These are phyloP conservation scores for Hyperoodon ampullatus DNA, from an alignment of 2,113 vertebrate species.

Conservation along the genomic window DNA sequence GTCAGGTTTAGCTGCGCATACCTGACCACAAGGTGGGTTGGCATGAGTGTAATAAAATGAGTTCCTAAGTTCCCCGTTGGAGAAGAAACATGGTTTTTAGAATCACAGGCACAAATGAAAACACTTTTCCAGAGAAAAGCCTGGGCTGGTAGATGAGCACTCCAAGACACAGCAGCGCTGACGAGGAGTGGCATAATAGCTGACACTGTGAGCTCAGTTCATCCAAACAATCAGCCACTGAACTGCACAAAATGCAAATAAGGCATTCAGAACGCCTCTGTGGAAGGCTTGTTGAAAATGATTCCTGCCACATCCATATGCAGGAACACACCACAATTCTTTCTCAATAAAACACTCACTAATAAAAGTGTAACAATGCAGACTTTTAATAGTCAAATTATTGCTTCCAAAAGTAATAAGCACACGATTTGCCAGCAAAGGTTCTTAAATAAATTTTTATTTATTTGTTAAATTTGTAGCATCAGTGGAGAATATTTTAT, in stretches of 20 bases:
- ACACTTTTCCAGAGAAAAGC: background rate
- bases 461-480: background rate
- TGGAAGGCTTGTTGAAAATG: background rate
- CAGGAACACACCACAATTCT: background rate
- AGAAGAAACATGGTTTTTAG: background rate
- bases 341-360: background rate
- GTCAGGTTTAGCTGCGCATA: background rate
- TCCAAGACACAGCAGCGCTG: background rate
- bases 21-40: background rate
- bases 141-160: background rate
- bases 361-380: background rate
- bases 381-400: background rate
- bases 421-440: background rate
- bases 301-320: background rate
- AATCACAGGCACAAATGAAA: background rate
- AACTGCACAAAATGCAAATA: background rate
- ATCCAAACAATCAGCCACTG: background rate
- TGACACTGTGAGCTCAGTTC: background rate
- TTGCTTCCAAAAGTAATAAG: conserved; percentile 37
- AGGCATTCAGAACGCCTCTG: background rate
- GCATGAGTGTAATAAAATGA: background rate
- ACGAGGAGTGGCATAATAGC: too few species aligned
- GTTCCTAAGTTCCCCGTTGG: background rate
- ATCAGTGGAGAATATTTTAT: background rate
- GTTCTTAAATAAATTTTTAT: background rate